Conservation (phyloP, 1,140 invertebrate genomes). For the Belonocnema kinseyi region DNA sequence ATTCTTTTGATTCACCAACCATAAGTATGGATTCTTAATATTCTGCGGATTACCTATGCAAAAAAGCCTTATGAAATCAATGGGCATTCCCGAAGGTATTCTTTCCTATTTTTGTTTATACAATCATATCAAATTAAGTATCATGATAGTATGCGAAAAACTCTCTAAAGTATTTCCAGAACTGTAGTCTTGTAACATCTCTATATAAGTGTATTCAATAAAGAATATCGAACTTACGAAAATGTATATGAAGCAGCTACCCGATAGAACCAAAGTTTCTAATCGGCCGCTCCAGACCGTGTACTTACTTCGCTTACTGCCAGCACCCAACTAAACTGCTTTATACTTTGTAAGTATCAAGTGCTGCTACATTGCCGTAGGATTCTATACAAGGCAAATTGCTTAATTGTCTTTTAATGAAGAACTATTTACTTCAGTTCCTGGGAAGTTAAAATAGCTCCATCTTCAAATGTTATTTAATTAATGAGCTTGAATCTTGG, state of each 20-base stretch:
- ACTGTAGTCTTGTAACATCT: too few relatives aligned
- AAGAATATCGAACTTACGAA: background rate
- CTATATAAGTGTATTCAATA: background rate
- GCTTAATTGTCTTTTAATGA: background rate
- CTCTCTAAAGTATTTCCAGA: too few relatives aligned
- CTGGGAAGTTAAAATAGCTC: background rate
- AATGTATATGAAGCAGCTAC: background rate
- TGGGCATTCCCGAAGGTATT: too few relatives aligned
- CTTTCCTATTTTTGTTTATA: too few relatives aligned
- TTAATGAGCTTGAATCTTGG: too few relatives aligned
- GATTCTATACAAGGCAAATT: background rate
- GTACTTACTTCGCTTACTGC: background rate
- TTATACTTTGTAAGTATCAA: background rate
- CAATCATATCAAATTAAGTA: too few relatives aligned
- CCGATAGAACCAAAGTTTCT: background rate
- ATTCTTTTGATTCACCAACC: too few relatives aligned
- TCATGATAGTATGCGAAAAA: too few relatives aligned
- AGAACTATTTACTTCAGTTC: background rate
- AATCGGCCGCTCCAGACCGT: conserved; percentile 2
- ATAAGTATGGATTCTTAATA: too few relatives aligned
- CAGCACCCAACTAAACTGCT: background rate
- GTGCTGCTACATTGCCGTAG: background rate
- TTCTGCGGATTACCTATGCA: too few relatives aligned
- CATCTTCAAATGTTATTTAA: background rate
- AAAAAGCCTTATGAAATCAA: too few relatives aligned